Conservation (phyloP, 2,888 invertebrate species). For the Acanthosepion lycidas region DNA sequence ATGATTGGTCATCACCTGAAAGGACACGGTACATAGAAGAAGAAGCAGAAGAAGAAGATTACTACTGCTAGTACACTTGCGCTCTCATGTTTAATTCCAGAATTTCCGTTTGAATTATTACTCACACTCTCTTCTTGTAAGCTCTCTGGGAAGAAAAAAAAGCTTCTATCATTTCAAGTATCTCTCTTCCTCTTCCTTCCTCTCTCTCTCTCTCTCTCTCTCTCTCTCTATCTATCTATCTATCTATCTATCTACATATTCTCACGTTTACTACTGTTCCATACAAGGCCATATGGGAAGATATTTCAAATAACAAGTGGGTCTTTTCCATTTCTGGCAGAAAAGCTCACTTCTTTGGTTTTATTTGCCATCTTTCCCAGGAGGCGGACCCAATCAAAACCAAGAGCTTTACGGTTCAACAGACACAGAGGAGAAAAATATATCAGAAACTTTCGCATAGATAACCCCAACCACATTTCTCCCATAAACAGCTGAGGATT, state of each 20-base stretch:
- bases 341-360: neutral
- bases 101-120: neutral
- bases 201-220: neutral
- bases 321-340: neutral
- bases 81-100: neutral
- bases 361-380: neutral
- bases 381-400: neutral
- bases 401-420: neutral
- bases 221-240: rapidly evolving
- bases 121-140: no score
- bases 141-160: neutral
- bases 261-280: neutral
- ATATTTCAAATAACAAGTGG: neutral
- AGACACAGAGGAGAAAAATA: neutral
- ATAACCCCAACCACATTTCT: neutral
- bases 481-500: neutral
- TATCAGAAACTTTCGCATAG: neutral
- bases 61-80: neutral
- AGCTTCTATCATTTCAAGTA: neutral
- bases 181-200: neutral
- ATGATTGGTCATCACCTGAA: no score
- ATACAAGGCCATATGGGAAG: neutral
- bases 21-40: no score
- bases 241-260: neutral
- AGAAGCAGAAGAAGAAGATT: no score